Percentiles rank a stretch among this genome's conserved stretches.
Conservation (phyloP, 2,888 invertebrate species). For the Crioceris asparagi region DNA sequence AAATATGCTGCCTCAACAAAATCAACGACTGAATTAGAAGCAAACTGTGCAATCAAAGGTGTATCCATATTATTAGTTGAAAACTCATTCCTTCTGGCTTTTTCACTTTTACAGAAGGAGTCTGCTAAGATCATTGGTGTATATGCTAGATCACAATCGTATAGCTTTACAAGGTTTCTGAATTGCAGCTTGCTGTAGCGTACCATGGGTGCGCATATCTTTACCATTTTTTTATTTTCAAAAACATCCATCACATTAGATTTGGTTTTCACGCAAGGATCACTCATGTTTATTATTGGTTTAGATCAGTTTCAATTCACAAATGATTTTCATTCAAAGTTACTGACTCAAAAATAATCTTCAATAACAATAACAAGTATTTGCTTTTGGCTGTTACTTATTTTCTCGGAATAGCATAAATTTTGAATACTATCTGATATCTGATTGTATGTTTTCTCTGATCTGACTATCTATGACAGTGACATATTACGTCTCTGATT, state of each 20-base stretch:
- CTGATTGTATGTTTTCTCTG: too few relatives aligned
- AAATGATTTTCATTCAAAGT: too few relatives aligned
- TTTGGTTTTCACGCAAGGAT: too few relatives aligned
- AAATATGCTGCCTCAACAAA: slow-evolving; percentile 79
- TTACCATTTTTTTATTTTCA: slow-evolving; percentile 49
- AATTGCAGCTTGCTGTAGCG: slow-evolving; percentile 82
- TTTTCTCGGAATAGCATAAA: too few relatives aligned
- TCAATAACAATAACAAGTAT: too few relatives aligned
- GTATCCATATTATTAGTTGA: slow-evolving; percentile 48
- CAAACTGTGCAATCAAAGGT: slow-evolving; percentile 91
- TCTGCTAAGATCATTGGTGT: slow-evolving; percentile 97
- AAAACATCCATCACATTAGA: slow-evolving; percentile 67
- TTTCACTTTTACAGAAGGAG: slow-evolving; percentile 79
- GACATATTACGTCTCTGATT: too few relatives aligned
- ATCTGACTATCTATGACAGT: too few relatives aligned
- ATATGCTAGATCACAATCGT: slow-evolving; percentile 81
- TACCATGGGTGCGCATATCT: slow-evolving; percentile 93
- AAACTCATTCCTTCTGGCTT: slow-evolving; percentile 78
- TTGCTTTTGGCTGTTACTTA: too few relatives aligned
- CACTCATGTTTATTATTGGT: too few relatives aligned
- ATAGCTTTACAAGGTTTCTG: slow-evolving; percentile 61
- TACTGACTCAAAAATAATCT: too few relatives aligned
- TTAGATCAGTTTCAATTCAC: too few relatives aligned
- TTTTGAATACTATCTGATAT: too few relatives aligned
- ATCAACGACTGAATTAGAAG: slow-evolving; percentile 72